A percentile compares a stretch with the other conserved stretches of the same genome.
phyloP scores from a whole-genome alignment of 37 sponge, comb jelly and placozoan genomes.

The Theonella swinhoei region DNA sequence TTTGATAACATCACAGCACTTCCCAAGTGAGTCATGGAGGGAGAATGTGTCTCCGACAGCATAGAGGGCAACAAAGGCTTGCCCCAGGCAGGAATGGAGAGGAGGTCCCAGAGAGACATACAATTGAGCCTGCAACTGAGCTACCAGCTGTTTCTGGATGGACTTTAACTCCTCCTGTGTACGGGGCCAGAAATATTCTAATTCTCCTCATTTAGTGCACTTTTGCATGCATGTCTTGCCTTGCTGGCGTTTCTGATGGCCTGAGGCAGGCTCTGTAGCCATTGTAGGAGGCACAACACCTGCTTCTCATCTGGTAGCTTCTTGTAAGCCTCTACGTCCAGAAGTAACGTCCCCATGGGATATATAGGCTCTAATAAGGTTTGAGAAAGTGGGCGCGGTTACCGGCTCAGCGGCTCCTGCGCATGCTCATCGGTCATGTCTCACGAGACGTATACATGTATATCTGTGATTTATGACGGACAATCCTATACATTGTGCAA shows the following conservation, averaged over 20 bases:
- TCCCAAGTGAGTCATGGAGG: constrained; percentile 64
- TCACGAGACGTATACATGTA: too few species aligned
- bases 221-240: constrained; percentile 6
- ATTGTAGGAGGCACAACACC: constrained; percentile 48
- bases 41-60: constrained; percentile 56
- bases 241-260: constrained; percentile 30
- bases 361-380: too few species aligned
- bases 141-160: constrained; percentile 45
- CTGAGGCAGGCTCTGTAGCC: constrained; percentile 65
- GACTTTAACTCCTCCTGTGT: constrained; percentile 55
- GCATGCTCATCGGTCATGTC: too few species aligned
- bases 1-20: constrained; percentile 77
- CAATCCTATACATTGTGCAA: too few species aligned
- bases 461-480: too few species aligned
- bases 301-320: constrained; percentile 40
- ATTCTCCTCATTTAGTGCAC: background rate
- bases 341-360: constrained; percentile 16
- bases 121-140: constrained; percentile 60
- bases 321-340: constrained; percentile 43
- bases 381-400: too few species aligned
- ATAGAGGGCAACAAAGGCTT: constrained; percentile 76
- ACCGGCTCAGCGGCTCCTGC: too few species aligned
- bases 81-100: constrained; percentile 54
- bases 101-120: constrained; percentile 64
- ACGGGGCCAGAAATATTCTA: background rate